Conservation (phyloP, 2,113 vertebrate species). For the Leiothrix lutea region DNA sequence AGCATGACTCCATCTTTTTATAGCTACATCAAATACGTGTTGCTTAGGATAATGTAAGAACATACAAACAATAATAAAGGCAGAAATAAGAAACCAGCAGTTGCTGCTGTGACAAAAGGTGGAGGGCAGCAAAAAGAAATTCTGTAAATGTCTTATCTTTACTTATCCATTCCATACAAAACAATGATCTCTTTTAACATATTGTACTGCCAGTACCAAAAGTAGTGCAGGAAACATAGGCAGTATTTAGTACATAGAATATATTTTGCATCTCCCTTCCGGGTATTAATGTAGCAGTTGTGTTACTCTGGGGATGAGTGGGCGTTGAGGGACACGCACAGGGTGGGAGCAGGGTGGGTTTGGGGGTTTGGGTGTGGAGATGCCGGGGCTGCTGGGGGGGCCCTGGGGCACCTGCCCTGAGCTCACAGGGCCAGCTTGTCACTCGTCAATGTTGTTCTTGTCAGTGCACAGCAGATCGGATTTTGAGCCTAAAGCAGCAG, state of each 20-base stretch:
- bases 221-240: background rate
- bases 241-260: background rate
- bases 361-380: background rate
- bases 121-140: background rate
- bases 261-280: background rate
- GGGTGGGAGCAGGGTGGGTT: background rate
- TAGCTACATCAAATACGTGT: constrained; percentile 23
- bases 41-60: constrained; percentile 33
- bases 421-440: background rate
- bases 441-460: constrained; percentile 23
- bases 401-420: background rate
- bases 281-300: background rate
- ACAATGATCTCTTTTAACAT: background rate
- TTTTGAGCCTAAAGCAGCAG: constrained; percentile 10
- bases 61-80: background rate
- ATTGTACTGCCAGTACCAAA: background rate
- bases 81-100: background rate
- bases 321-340: background rate
- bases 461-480: background rate
- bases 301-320: background rate
- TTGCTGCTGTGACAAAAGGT: background rate
- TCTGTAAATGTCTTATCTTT: background rate
- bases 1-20: constrained; percentile 46
- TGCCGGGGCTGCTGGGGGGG: background rate
- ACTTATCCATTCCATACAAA: background rate